Percentiles rank a stretch among this genome's conserved stretches.
Evolutionary conservation across 2,888 invertebrate genomes (phyloP).

Genomic region (Drosophila buzzatii): DNA sequence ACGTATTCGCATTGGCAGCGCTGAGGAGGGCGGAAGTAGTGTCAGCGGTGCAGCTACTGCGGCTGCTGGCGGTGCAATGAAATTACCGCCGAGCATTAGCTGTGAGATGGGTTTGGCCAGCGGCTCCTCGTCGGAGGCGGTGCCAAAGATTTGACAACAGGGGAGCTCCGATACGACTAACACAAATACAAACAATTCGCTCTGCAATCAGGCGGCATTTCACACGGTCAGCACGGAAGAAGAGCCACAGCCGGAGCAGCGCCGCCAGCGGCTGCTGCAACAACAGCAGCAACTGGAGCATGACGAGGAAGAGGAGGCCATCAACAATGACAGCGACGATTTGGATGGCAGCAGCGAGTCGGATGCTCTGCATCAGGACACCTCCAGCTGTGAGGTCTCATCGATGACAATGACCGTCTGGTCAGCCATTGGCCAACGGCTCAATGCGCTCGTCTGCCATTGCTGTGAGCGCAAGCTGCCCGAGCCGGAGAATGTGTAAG

Average conservation of each 20-base stretch:
- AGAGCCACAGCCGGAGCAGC: conserved; percentile 3
- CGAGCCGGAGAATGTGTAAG: conserved; percentile 85
- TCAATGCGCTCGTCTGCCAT: conserved; percentile 84
- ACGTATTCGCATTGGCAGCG: conserved; percentile 64
- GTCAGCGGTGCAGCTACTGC: conserved; percentile 39
- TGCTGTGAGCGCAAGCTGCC: conserved; percentile 85
- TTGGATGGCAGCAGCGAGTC: conserved; percentile 44
- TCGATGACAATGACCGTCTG: conserved; percentile 84
- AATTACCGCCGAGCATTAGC: conserved; percentile 74
- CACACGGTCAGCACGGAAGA: conserved; percentile 40
- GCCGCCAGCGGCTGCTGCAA: neutral
- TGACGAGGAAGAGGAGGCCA: conserved; percentile 12
- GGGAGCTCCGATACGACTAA: conserved; percentile 79
- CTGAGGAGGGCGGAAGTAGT: conserved; percentile 65
- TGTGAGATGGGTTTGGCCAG: conserved; percentile 81
- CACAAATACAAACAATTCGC: conserved; percentile 81
- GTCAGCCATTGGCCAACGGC: conserved; percentile 84
- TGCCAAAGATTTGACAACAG: conserved; percentile 85
- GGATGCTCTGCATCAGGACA: conserved; percentile 63
- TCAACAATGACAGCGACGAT: conserved; percentile 45
- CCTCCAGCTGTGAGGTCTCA: conserved; percentile 84
- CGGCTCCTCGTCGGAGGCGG: conserved; percentile 78
- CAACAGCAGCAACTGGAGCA: neutral
- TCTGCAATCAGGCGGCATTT: conserved; percentile 80
- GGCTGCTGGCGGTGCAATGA: conserved; percentile 55